A percentile compares a stretch with the other conserved stretches of the same genome.
phyloP scores from a whole-genome alignment of 2,888 invertebrate species.

The Leptopilina syphax region DNA sequence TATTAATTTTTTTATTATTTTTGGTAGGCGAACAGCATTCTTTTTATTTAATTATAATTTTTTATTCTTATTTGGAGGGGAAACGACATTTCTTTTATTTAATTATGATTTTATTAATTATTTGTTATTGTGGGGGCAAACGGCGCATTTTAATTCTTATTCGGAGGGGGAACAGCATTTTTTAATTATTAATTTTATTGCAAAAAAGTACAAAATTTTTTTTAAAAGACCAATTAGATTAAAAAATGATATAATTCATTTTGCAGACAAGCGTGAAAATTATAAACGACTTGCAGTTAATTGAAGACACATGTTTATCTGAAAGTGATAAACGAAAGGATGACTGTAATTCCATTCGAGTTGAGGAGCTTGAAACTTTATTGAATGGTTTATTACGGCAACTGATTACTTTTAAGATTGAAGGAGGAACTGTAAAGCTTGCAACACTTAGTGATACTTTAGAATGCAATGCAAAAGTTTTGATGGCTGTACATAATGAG shows the following conservation, averaged over 20 bases:
- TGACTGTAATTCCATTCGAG: slow-evolving; percentile 1
- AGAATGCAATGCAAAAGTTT: slow-evolving; percentile 11
- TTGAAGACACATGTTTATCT: not conserved
- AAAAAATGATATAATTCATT: not conserved
- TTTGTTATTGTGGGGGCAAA: too few relatives aligned
- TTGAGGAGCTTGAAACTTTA: slow-evolving; percentile 6
- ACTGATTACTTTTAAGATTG: slow-evolving; percentile 7
- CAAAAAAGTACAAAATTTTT: not conserved
- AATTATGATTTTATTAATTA: too few relatives aligned
- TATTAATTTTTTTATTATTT: too few relatives aligned
- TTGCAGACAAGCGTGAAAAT: slow-evolving; percentile 1
- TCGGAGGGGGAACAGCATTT: not conserved
- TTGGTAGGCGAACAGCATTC: too few relatives aligned
- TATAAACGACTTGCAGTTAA: slow-evolving; percentile 1
- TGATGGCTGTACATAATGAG: slow-evolving; percentile 37
- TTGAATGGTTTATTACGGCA: not conserved
- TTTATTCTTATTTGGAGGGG: too few relatives aligned
- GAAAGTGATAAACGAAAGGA: not conserved
- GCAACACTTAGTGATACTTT: not conserved
- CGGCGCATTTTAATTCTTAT: too few relatives aligned
- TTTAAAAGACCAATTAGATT: not conserved
- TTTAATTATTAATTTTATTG: not conserved
- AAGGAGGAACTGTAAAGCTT: slow-evolving; percentile 5
- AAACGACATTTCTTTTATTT: too few relatives aligned
- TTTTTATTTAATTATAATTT: too few relatives aligned